These are phyloP conservation scores for Apamea epomidion DNA, from an alignment of 2,888 invertebrate genomes.

Conservation along the genomic window DNA sequence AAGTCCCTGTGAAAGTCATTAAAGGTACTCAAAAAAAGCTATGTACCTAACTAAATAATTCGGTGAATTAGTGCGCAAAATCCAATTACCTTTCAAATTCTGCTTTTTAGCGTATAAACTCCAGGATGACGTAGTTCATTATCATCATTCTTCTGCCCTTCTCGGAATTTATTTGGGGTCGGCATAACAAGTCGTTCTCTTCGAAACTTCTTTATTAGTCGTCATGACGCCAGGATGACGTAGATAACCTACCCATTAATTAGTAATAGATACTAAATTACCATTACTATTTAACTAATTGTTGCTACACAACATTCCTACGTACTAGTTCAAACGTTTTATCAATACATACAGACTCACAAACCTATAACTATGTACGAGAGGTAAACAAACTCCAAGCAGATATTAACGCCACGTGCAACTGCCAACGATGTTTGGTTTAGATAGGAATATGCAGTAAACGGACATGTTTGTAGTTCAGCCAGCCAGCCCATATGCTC, in stretches of 20 bases:
- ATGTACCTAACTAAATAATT: not conserved
- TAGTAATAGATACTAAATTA: not conserved
- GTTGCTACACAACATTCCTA: constrained; percentile 6
- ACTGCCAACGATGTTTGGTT: constrained; percentile 41
- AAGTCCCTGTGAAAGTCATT: not conserved
- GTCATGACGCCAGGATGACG: too few relatives aligned
- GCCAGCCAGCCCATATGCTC: constrained; percentile 30
- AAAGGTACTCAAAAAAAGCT: not conserved
- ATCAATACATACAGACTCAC: constrained; percentile 37
- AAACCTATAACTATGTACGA: constrained; percentile 29
- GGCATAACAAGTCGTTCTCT: too few relatives aligned
- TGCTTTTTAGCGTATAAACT: not conserved
- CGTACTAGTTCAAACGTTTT: constrained; percentile 44
- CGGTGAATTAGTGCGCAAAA: not conserved
- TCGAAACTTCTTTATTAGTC: too few relatives aligned
- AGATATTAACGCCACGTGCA: constrained; percentile 66
- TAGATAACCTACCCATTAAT: not conserved
- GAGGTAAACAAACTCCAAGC: constrained; percentile 65
- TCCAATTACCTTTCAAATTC: too few relatives aligned
- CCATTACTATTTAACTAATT: constrained; percentile 1
- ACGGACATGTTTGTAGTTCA: constrained; percentile 28
- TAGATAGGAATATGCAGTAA: constrained; percentile 54
- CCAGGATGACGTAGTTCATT: not conserved
- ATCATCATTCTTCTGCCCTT: too few relatives aligned
- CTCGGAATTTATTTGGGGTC: too few relatives aligned